Percentiles rank a stretch among this genome's conserved stretches.
Evolutionary conservation across 2,797 vertebrate species (phyloP).

Genomic region (Pitangus sulphuratus): DNA sequence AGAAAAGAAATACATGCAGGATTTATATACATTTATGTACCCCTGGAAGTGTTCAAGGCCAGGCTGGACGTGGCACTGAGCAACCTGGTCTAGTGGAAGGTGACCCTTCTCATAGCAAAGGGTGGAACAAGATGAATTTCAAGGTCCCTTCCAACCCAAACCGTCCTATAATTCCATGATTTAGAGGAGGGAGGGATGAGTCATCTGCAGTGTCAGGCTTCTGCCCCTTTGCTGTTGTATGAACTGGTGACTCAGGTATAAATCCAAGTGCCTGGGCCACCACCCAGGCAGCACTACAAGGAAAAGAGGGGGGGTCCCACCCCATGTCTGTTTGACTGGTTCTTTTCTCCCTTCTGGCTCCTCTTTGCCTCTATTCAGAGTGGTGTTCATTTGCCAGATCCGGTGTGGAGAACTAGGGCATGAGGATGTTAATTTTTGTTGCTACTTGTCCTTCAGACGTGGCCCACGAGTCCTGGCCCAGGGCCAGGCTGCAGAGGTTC

Average conservation of each 20-base stretch:
- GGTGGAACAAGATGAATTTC: neutral
- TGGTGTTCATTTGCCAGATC: fast-evolving
- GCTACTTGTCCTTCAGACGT: neutral
- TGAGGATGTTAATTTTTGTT: neutral
- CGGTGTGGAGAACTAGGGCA: neutral
- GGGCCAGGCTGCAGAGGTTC: neutral
- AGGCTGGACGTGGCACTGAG: neutral
- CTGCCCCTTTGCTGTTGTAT: neutral
- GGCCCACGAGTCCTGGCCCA: neutral
- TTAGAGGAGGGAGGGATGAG: neutral
- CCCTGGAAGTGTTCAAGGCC: neutral
- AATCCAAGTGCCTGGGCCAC: neutral
- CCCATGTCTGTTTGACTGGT: neutral
- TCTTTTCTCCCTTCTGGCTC: neutral
- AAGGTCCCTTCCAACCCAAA: neutral
- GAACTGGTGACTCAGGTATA: neutral
- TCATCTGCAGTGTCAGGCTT: neutral
- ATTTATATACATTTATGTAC: neutral
- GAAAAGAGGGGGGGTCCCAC: neutral
- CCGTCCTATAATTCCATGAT: neutral
- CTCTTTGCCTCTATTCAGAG: neutral
- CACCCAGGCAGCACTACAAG: neutral
- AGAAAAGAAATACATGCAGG: neutral
- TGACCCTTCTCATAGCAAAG: neutral
- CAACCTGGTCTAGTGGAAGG: neutral